Percentiles rank a stretch among this genome's conserved stretches.
These are phyloP conservation scores for Sciaenops ocellatus DNA, from an alignment of 2,797 vertebrate genomes.

Conservation along the genomic window DNA sequence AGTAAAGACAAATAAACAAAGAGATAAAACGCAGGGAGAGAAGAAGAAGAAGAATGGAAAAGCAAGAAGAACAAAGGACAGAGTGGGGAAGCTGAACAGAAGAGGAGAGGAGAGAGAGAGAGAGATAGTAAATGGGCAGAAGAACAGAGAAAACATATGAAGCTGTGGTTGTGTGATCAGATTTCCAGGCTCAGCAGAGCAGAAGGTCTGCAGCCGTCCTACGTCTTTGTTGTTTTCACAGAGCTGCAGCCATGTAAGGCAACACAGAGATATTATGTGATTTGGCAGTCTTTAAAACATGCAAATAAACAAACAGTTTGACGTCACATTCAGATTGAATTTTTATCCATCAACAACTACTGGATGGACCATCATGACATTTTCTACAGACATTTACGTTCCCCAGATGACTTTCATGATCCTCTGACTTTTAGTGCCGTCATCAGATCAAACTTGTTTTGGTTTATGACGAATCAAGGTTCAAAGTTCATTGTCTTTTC, in stretches of 20 bases:
- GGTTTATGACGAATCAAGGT: no score
- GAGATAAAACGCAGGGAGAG: no score
- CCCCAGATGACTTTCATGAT: background rate
- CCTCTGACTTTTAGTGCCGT: no score
- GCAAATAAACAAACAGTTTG: background rate
- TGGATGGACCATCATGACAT: background rate
- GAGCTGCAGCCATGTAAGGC: background rate
- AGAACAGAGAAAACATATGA: background rate
- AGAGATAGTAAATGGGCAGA: background rate
- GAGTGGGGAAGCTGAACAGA: background rate
- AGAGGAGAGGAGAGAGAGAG: background rate
- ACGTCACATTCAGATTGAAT: no score
- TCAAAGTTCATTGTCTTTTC: no score
- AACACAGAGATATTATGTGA: background rate
- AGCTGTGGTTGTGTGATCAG: conserved; percentile 5
- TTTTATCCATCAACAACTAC: background rate
- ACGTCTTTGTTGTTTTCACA: background rate
- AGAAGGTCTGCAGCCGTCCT: conserved; percentile 11
- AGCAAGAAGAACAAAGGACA: background rate
- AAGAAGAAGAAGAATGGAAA: no score
- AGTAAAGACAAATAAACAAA: no score
- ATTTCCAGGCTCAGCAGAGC: conserved; percentile 11
- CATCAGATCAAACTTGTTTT: no score
- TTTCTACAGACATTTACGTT: background rate
- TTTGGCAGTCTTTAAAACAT: background rate